Evolutionary conservation across 1,140 invertebrate species (phyloP), one percentile per base, ranked within the genome.

Genomic region (Chrysomallon squamiferum): DNA sequence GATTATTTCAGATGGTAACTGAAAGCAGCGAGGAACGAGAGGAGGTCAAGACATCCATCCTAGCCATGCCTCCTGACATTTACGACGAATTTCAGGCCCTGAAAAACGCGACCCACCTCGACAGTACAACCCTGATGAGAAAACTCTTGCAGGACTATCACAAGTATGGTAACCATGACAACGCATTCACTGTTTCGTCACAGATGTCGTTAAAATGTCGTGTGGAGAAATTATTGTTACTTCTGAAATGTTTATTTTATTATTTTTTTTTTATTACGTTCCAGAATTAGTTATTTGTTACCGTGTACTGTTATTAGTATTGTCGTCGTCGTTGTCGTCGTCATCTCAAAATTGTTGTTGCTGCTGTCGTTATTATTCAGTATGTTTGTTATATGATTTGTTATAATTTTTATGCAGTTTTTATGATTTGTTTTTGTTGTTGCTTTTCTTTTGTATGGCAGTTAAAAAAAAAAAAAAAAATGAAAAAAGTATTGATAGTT

Each of bases 41-140:
- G 6, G 5, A 5, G 35, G 5, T 38, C 5, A 38, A 38, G 35
- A 38, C 35, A 15, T 15, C 35, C 35, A 38, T 38, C 35, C 35
- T 38, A 38, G 35, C 35, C 35, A 54, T 54, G 1, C 50, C 50
- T 13, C 29, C 25, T 13, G 50, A 54, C 50, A 54, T 54, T 6
- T 54, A 27, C 50, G 29, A 54, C 22, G 50, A 54, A 25, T 54
- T 54, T 54, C 13, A 54, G 25, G 22, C 22, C 22, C 50, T 54
- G 50, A 54, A 54, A 54, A 25, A 54, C 50, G 50, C n/a, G 2
- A 54, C 50, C 3, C 22, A 54, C 50, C 50, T 54, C 9, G 50
- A 54, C 50, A 54, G 22, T 15, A 54, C 50, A 25, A 54, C 50
- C 50, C 50, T 54, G 13, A 54, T 54, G 50, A 54, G 50, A 22